phyloP scores from a whole-genome alignment of 2,888 invertebrate species.

The Zele albiditarsus region DNA sequence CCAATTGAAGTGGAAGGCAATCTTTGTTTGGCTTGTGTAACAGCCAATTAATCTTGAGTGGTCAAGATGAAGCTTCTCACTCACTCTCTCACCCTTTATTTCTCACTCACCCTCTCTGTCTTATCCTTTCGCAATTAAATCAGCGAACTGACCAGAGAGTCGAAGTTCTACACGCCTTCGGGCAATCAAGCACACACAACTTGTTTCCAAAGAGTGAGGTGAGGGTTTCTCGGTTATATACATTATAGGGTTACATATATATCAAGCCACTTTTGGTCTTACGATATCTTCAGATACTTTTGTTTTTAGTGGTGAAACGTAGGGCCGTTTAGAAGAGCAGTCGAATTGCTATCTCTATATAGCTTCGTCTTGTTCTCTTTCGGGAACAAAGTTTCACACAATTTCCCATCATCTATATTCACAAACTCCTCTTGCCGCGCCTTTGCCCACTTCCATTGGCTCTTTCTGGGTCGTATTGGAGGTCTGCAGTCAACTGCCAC shows the following conservation, averaged over 20 bases:
- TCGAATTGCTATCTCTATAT: neutral
- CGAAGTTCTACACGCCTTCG: neutral
- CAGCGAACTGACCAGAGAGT: neutral
- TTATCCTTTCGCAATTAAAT: neutral
- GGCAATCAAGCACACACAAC: constrained; percentile 3
- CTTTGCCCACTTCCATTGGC: constrained; percentile 9
- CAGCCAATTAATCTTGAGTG: constrained; percentile 6
- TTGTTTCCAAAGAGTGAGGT: neutral
- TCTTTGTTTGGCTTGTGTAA: neutral
- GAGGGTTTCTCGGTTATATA: neutral
- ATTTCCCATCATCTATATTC: constrained; percentile 43
- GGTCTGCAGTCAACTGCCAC: constrained; percentile 4
- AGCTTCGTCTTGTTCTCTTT: constrained; percentile 41
- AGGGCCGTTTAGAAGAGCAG: neutral
- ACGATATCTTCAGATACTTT: neutral
- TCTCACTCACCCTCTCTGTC: neutral
- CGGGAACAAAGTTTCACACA: constrained; percentile 58
- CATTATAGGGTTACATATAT: neutral
- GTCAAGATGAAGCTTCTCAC: neutral
- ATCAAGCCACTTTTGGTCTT: neutral
- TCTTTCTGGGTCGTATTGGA: constrained; percentile 5
- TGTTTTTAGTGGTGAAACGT: constrained; percentile 37
- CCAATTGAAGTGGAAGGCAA: constrained; percentile 7
- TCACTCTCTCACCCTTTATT: neutral
- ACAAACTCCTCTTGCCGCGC: constrained; percentile 1